A percentile compares a stretch with the other conserved stretches of the same genome.
phyloP scores from a whole-genome alignment of 1,140 invertebrate genomes.

The Chironomus striatipennis region DNA sequence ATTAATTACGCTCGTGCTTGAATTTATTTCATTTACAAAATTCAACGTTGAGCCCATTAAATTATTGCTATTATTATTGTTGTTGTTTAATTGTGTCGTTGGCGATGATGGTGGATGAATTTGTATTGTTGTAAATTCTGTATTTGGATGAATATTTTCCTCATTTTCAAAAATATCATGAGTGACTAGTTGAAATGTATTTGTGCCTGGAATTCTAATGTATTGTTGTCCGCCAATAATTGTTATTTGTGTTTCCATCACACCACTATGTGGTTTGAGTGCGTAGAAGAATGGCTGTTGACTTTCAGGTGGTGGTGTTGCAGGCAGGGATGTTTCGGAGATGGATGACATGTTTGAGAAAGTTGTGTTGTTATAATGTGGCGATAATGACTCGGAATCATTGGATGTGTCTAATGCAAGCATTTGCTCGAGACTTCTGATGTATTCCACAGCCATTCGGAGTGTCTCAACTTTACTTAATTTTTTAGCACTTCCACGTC shows the following conservation, averaged over 20 bases:
- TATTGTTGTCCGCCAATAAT: constrained; percentile 41
- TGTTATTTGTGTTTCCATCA: constrained; percentile 35
- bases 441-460: constrained; percentile 89
- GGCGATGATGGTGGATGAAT: constrained; percentile 16
- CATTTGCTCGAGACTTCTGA: constrained; percentile 71
- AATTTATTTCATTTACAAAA: constrained; percentile 11
- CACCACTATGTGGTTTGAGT: constrained; percentile 27
- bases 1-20: constrained; percentile 30
- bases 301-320: constrained; percentile 27
- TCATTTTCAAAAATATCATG: constrained; percentile 36
- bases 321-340: constrained; percentile 26
- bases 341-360: constrained; percentile 5
- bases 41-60: not conserved
- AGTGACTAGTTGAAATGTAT: constrained; percentile 42
- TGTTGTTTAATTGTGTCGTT: not conserved
- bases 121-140: constrained; percentile 29
- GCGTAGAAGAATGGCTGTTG: constrained; percentile 28
- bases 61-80: constrained; percentile 28
- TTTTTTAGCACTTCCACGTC: constrained; percentile 70
- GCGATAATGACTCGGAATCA: constrained; percentile 30
- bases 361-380: constrained; percentile 16
- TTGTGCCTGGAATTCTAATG: constrained; percentile 40
- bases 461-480: constrained; percentile 93
- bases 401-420: constrained; percentile 48
- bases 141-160: constrained; percentile 36